Evolutionary conservation across 2,113 vertebrate species (phyloP).

Genomic region (Pimephales promelas): DNA sequence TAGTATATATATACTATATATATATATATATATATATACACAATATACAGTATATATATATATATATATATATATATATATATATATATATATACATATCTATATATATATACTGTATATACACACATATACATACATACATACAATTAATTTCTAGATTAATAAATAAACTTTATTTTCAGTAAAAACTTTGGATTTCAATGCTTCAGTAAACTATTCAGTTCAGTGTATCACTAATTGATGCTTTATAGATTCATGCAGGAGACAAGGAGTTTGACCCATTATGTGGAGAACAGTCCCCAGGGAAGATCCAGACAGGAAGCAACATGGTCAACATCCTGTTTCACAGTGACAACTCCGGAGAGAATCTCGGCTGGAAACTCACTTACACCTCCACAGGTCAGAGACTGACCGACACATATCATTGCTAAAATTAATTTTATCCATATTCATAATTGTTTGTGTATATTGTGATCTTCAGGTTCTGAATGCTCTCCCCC

Average conservation of each 20-base stretch:
- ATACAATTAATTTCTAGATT: not conserved
- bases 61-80: too few species aligned
- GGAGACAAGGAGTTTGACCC: conserved; percentile 81
- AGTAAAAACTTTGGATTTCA: not conserved
- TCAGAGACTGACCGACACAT: conserved; percentile 45
- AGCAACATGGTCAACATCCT: conserved; percentile 76
- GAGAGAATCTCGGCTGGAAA: conserved; percentile 92
- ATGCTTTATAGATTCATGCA: conserved; percentile 78
- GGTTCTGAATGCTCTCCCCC: conserved; percentile 75
- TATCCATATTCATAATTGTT: not conserved
- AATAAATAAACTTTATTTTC: not conserved
- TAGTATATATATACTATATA: too few species aligned
- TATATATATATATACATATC: too few species aligned
- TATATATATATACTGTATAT: too few species aligned
- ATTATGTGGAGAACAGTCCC: conserved; percentile 86
- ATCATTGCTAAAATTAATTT: not conserved
- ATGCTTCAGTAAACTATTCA: not conserved
- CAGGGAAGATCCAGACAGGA: conserved; percentile 81
- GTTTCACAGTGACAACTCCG: conserved; percentile 92
- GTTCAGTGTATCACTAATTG: not conserved
- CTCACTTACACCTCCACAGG: conserved; percentile 82
- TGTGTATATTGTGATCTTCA: conserved; percentile 3
- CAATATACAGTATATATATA: too few species aligned
- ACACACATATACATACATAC: not conserved
- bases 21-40: too few species aligned